Conservation (phyloP, 1,140 invertebrate genomes). For the Bombus superbus region DNA sequence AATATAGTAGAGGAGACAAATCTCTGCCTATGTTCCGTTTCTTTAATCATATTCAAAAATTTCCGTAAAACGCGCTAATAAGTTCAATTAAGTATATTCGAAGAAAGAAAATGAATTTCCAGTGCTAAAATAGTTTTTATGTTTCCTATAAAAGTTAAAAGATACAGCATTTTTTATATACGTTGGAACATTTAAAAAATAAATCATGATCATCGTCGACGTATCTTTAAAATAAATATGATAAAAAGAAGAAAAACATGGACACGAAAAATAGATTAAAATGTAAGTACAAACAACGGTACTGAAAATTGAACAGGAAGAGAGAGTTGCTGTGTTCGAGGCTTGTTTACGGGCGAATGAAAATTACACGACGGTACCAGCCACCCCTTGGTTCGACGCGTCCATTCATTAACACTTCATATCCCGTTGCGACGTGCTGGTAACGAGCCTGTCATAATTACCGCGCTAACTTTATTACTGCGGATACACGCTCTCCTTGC, state of each 20-base stretch:
- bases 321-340: conserved; percentile 34
- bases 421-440: conserved; percentile 79
- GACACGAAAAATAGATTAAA: too few relatives aligned
- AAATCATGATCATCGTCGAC: neutral
- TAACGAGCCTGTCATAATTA: conserved; percentile 82
- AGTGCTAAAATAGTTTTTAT: too few relatives aligned
- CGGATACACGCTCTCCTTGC: conserved; percentile 66
- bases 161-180: too few relatives aligned
- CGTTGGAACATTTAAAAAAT: neutral
- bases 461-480: conserved; percentile 79
- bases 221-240: neutral
- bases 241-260: neutral
- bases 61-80: too few relatives aligned
- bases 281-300: neutral
- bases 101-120: too few relatives aligned
- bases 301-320: neutral
- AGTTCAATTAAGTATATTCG: too few relatives aligned
- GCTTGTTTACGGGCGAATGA: conserved; percentile 72
- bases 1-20: neutral
- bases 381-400: conserved; percentile 78
- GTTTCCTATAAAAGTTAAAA: too few relatives aligned
- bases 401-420: conserved; percentile 82
- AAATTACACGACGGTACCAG: conserved; percentile 77
- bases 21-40: neutral
- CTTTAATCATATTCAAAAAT: too few relatives aligned